These are phyloP conservation scores for Onychostruthus taczanowskii DNA, from an alignment of 2,113 vertebrate genomes.

Conservation along the genomic window DNA sequence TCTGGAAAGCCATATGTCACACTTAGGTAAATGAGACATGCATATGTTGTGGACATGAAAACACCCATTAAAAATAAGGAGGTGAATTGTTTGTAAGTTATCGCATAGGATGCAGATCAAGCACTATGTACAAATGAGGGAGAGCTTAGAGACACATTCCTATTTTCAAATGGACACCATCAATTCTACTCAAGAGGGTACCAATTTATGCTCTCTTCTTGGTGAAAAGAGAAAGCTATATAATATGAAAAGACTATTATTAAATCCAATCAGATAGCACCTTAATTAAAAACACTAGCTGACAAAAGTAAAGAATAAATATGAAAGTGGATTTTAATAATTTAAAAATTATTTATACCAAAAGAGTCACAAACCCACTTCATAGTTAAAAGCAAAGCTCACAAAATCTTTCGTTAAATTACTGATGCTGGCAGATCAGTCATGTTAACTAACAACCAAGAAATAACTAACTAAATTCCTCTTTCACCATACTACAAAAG, in stretches of 20 bases:
- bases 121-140: background rate
- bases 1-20: slow-evolving; percentile 35
- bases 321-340: background rate
- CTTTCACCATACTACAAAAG: background rate
- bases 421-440: background rate
- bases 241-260: background rate
- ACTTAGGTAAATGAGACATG: slow-evolving; percentile 42
- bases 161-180: background rate
- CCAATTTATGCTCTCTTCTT: background rate
- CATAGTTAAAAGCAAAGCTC: background rate
- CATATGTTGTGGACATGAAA: slow-evolving; percentile 31
- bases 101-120: background rate
- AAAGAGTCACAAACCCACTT: background rate
- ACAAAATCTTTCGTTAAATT: background rate
- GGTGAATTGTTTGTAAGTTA: background rate
- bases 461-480: background rate
- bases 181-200: background rate
- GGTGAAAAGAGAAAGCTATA: background rate
- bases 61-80: background rate
- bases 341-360: background rate
- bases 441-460: background rate
- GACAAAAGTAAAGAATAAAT: background rate
- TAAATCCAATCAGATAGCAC: background rate
- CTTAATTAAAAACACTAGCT: background rate
- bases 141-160: background rate